Percentiles rank a stretch among this genome's conserved stretches.
Conservation (phyloP, 64 coral and sea anemone genomes). For the Hydrozoanthus tunicans region DNA sequence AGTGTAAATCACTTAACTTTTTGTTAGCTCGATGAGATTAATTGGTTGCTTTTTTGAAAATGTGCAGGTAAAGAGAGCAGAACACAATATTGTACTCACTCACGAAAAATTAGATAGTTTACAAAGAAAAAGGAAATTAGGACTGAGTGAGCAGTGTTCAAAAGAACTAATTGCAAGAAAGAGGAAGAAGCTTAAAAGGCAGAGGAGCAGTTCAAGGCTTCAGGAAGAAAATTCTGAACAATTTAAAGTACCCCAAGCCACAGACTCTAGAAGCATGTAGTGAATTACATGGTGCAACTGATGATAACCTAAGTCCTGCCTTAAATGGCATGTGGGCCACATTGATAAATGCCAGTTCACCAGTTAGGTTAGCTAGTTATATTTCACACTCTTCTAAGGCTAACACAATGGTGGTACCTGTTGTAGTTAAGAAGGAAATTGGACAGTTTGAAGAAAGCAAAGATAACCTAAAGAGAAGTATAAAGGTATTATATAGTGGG, state of each 20-base stretch:
- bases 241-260: constrained; percentile 56
- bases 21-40: constrained; percentile 38
- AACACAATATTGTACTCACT: constrained; percentile 45
- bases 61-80: constrained; percentile 58
- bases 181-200: constrained; percentile 50
- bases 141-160: constrained; percentile 39
- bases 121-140: constrained; percentile 66
- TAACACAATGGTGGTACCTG: constrained; percentile 7
- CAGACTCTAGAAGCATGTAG: constrained; percentile 63
- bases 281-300: constrained; percentile 62
- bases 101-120: constrained; percentile 68
- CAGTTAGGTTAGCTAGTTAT: constrained; percentile 43
- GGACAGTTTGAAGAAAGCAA: background rate
- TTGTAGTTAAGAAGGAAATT: constrained; percentile 48
- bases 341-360: constrained; percentile 59
- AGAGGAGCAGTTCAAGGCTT: constrained; percentile 19
- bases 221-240: constrained; percentile 55
- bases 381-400: constrained; percentile 2
- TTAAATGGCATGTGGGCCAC: constrained; percentile 74
- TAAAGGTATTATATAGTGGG: constrained; percentile 23
- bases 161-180: constrained; percentile 55
- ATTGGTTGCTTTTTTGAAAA: constrained; percentile 52
- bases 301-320: constrained; percentile 39
- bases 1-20: constrained; percentile 36
- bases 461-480: constrained; percentile 25